Evolutionary conservation across 2,113 vertebrate species (phyloP).

Genomic region (Neodon shergylaensis): DNA sequence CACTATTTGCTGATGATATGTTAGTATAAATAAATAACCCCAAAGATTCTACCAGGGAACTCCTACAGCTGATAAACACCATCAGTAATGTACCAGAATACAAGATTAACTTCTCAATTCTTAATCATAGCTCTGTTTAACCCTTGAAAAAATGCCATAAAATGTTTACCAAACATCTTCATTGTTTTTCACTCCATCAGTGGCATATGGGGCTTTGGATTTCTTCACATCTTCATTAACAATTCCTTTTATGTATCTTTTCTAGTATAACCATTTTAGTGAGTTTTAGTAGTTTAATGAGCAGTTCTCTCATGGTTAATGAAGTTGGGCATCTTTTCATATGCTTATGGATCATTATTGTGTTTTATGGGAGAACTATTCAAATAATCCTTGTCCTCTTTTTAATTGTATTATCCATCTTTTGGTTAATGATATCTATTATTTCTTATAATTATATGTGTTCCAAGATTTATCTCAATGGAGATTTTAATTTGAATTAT

Average conservation of each 20-base stretch:
- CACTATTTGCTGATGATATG: no score
- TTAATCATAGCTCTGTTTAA: not conserved
- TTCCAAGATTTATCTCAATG: not conserved
- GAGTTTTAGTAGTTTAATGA: not conserved
- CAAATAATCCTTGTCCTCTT: not conserved
- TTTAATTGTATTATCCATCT: not conserved
- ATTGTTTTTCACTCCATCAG: not conserved
- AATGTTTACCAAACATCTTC: not conserved
- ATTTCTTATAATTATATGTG: not conserved
- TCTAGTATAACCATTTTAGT: not conserved
- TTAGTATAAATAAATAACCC: no score
- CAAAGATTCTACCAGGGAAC: no score
- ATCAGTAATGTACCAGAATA: no score
- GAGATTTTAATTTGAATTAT: not conserved
- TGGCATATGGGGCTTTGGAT: not conserved
- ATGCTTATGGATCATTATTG: not conserved
- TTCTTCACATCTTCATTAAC: not conserved
- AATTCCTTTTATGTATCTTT: not conserved
- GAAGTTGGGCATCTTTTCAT: not conserved
- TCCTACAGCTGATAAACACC: no score
- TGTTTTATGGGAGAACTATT: constrained; percentile 20
- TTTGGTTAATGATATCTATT: constrained; percentile 11
- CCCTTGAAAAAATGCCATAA: not conserved
- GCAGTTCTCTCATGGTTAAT: not conserved
- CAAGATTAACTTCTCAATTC: not conserved